Evolutionary conservation across 37 sponge, comb jelly and placozoan species (phyloP).

Genomic region (Hexactinellida sp.): DNA sequence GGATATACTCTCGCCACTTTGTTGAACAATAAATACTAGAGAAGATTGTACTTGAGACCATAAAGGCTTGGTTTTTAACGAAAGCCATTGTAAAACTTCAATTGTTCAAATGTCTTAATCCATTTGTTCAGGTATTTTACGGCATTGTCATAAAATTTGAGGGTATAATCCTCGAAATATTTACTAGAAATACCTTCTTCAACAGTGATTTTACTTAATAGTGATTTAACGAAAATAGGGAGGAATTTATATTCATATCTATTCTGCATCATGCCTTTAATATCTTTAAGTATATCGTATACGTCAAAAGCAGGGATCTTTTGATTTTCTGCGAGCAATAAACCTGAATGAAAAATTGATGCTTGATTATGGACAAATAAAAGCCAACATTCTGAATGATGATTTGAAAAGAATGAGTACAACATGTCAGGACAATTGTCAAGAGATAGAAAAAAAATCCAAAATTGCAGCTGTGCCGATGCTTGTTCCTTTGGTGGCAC

Average conservation of each 20-base stretch:
- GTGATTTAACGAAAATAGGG: neutral
- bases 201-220: neutral
- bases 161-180: neutral
- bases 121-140: neutral
- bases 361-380: neutral
- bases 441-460: neutral
- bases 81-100: neutral
- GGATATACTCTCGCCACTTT: neutral
- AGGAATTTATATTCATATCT: neutral
- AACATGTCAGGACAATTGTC: neutral
- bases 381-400: neutral
- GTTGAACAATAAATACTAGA: neutral
- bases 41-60: neutral
- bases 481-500: too few relatives aligned
- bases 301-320: neutral
- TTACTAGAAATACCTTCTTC: neutral
- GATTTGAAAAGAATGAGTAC: neutral
- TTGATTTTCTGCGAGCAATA: neutral
- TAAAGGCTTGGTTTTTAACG: neutral
- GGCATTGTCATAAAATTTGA: neutral
- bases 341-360: neutral
- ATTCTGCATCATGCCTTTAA: neutral
- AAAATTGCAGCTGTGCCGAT: too few relatives aligned
- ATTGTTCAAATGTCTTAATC: neutral
- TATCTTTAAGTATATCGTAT: neutral